Conservation (phyloP, 1,140 invertebrate genomes). For the Cotesia glomerata region DNA sequence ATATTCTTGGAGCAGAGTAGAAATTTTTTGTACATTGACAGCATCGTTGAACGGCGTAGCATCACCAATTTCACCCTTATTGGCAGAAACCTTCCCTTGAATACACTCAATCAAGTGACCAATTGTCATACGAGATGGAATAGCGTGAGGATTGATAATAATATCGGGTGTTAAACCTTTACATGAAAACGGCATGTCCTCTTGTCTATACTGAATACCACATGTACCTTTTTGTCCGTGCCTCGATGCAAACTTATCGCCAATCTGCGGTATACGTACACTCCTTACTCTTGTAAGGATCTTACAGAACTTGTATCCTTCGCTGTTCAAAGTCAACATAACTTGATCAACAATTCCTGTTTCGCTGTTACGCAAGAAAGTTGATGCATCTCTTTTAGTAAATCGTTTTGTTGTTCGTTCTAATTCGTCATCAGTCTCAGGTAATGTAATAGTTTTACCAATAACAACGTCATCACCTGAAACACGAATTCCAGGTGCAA, state of each 20-base stretch:
- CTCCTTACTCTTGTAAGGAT: conserved; percentile 96
- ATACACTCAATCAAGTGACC: conserved; percentile 99
- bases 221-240: conserved; percentile 99
- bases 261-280: conserved; percentile 98
- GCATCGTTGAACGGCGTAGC: conserved; percentile 99
- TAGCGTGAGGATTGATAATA: conserved; percentile 99
- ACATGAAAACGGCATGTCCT: conserved; percentile 98
- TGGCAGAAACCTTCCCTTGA: conserved; percentile 90
- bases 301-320: conserved; percentile 99
- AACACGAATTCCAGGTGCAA: conserved; percentile 95
- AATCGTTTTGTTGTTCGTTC: conserved; percentile 88
- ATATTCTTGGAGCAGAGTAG: conserved; percentile 94
- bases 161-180: conserved; percentile 98
- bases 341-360: conserved; percentile 99
- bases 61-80: conserved; percentile 96
- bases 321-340: conserved; percentile 95
- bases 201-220: conserved; percentile 96
- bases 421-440: conserved; percentile 96
- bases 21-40: conserved; percentile 99
- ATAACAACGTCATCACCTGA: conserved; percentile 99
- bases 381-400: conserved; percentile 95
- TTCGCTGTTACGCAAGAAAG: conserved; percentile 96
- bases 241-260: conserved; percentile 97
- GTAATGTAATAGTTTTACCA: conserved; percentile 96
- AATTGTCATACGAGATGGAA: conserved; percentile 99